Base-by-base conservation (phyloP, 1,140 invertebrate species). In the Drosophila subobscura region DNA sequence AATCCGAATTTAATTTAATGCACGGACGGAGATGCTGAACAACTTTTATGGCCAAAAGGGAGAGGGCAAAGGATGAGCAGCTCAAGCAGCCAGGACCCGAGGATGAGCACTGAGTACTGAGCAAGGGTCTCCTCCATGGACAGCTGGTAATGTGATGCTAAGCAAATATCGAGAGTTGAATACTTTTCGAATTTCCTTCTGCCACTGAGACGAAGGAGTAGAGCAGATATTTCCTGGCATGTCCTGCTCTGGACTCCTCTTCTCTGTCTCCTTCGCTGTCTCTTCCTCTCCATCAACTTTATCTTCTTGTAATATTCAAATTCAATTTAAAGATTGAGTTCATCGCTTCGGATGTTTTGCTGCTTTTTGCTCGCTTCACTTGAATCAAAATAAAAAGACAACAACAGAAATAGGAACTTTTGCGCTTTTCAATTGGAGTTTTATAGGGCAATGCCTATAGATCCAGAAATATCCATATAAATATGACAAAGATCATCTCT, bases 1-100 rank as follows among this genome's bases (percentile, higher is more conserved):
- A 88, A 88, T 88, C 79, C 74, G 68, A 88, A 88, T 88, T 88
- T 88, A 88, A 88, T 88, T 88, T 88, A 88, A 88, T 88, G 83
- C 83, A 88, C 83, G 83, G 79, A 83, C 71, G 84, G 83, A 78
- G 83, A 59, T 49, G 63, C 54, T 71, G 66, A 66, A 64, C 68
- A 86, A 86, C 67, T 86, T 85, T 80, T 85, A 84, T 72, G 65
- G 66, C 63, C 80, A 54, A 46, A n/a, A 55, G 53, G 59, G 65
- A 44, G 23, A 49, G 51, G 16, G 16, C 16, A 20, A 20, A 20
- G 16, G 16, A 20, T 20, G 16, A 20, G 16, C 16, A 20, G 16
- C 16, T 20, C 16, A 20, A 16, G 23, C 16, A 40, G 16, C 22
- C 20, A 25, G 25, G 5, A 16, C 7, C 2, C 29, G 7, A 33